Evolutionary conservation across 1,140 invertebrate species (phyloP).

Genomic region (Psilanteris sp.): DNA sequence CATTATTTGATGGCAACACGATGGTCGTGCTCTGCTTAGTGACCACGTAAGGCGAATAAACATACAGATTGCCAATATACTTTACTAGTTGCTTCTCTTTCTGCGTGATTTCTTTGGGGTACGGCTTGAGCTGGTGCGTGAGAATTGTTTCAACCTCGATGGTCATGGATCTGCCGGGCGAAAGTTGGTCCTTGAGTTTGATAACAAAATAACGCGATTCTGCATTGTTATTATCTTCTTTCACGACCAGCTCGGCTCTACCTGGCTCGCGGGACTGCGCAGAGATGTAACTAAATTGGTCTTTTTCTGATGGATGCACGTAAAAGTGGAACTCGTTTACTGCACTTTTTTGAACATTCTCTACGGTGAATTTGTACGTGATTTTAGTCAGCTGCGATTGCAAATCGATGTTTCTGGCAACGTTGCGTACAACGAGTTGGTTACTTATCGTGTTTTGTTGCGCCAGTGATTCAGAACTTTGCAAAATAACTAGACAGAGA

Average conservation of each 20-base stretch:
- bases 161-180: slow-evolving; percentile 81
- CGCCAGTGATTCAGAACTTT: neutral
- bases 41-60: slow-evolving; percentile 90
- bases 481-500: neutral
- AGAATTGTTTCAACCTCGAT: slow-evolving; percentile 88
- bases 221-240: slow-evolving; percentile 81
- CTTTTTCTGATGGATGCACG: slow-evolving; percentile 83
- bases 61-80: slow-evolving; percentile 91
- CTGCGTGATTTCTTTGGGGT: slow-evolving; percentile 93
- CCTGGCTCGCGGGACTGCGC: slow-evolving; percentile 82
- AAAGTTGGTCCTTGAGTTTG: slow-evolving; percentile 83
- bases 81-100: slow-evolving; percentile 95
- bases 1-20: slow-evolving; percentile 86
- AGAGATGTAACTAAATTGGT: slow-evolving; percentile 87
- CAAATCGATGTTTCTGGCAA: slow-evolving; percentile 92
- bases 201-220: slow-evolving; percentile 83
- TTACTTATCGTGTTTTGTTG: slow-evolving; percentile 54
- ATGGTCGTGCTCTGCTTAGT: slow-evolving; percentile 90
- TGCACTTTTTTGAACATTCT: slow-evolving; percentile 87
- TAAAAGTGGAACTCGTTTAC: slow-evolving; percentile 86
- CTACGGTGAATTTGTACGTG: slow-evolving; percentile 87
- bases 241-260: slow-evolving; percentile 83
- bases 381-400: slow-evolving; percentile 94
- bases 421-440: slow-evolving; percentile 88
- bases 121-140: slow-evolving; percentile 87